Evolutionary conservation across 2,888 invertebrate genomes (phyloP), one percentile per base, ranked within the genome.

Genomic region (Drosophila dives): DNA sequence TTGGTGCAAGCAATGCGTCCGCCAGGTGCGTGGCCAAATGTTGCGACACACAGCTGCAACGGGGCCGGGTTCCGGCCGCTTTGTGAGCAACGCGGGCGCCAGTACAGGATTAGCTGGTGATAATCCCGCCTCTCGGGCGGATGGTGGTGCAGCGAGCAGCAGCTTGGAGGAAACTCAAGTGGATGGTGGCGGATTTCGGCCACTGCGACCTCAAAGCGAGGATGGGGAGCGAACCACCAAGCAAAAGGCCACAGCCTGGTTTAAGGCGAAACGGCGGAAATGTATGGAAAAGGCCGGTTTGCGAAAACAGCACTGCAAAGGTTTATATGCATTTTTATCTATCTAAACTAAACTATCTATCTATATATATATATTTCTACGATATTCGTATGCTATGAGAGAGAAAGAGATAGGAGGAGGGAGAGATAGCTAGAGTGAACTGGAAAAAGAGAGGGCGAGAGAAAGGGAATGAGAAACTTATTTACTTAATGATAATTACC

Each of bases 41-140:
- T n/a, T 83, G 40, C 67, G 85, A 12, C 80, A 81, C n/a, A 85
- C 83, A 26, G 85, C 89, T n/a, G 65, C 86, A 8, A 86, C 83
- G n/a, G 67, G 71, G 34, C 89, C 86, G 3, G 62, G 55, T 7
- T 50, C 86, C 7, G 62, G 56, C 7, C 53, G 33, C 5, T 65
- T 79, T 49, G 10, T 36, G 10, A 56, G 72, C 12, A 67, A 75
- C 12, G 65, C 17, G 17, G 48, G 42, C 48, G 66, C 64, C 4
- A 70, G 51, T 15, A 72, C 72, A 0, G 29, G 59, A 6, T 55
- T 33, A 8, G 29, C 32, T 1, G 59, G 50, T 0, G 50, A 50
- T 2, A 40, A 45, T 10, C 29, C 48, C 15, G 3, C 8, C 45
- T 45, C 45, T 45, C 45, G 26, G 2, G 11, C 45, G 2, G 3